These are phyloP conservation scores for Cryptotermes secundus DNA, from an alignment of 1,140 invertebrate species.

Conservation along the genomic window DNA sequence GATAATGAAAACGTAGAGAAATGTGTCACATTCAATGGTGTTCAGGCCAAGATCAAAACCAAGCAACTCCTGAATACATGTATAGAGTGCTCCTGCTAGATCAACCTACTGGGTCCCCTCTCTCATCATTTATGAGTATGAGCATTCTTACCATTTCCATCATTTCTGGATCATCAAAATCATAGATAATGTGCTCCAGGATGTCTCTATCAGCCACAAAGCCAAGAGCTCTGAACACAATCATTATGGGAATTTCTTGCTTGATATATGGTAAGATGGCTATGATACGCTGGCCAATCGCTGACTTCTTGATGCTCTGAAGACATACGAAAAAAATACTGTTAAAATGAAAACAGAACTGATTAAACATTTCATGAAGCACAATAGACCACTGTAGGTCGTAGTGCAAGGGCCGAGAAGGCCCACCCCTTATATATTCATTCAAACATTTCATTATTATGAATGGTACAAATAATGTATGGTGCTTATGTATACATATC, in stretches of 20 bases:
- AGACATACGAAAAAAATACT: slow-evolving; percentile 24
- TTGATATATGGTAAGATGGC: slow-evolving; percentile 98
- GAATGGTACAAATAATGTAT: slow-evolving; percentile 40
- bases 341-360: background rate
- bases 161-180: slow-evolving; percentile 99
- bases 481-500: slow-evolving; percentile 34
- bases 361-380: background rate
- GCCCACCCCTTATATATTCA: no score
- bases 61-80: no score
- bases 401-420: no score
- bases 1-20: no score
- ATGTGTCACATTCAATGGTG: no score
- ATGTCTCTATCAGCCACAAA: slow-evolving; percentile 99
- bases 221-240: slow-evolving; percentile 94
- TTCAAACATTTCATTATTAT: no score
- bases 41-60: no score
- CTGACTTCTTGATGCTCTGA: slow-evolving; percentile 92
- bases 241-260: slow-evolving; percentile 99
- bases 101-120: no score
- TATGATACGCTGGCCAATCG: slow-evolving; percentile 97
- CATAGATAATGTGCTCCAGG: slow-evolving; percentile 98
- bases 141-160: slow-evolving; percentile 88
- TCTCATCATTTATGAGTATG: no score
- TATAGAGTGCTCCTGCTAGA: no score
- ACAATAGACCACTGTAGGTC: no score